Conservation (phyloP, 2,113 vertebrate genomes). For the Sturnira hondurensis region DNA sequence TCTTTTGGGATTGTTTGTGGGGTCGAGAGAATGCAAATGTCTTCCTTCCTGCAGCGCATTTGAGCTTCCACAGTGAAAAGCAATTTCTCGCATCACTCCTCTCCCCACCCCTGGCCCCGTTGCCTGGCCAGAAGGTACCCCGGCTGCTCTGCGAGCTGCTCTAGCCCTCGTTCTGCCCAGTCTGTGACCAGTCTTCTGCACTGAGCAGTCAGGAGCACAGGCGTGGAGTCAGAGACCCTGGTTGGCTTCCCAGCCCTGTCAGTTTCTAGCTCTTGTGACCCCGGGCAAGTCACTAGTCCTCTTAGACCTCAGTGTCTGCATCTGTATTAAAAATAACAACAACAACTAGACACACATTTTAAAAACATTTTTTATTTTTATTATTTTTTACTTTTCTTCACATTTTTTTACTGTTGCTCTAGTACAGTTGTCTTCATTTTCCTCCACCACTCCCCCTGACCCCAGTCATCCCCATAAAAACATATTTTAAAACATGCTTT, state of each 20-base stretch:
- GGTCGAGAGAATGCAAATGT: not conserved
- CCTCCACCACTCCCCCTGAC: no score
- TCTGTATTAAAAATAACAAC: not conserved
- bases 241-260: not conserved
- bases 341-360: not conserved
- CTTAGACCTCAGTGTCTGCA: not conserved
- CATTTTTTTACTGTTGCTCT: no score
- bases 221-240: not conserved
- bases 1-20: not conserved
- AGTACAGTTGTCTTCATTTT: no score
- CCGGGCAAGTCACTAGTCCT: not conserved
- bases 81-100: not conserved
- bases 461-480: not conserved
- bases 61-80: not conserved
- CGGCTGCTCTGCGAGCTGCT: not conserved
- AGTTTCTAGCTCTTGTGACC: not conserved
- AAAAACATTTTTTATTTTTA: not conserved
- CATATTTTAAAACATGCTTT: not conserved
- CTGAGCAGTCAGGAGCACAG: accelerated
- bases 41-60: not conserved
- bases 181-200: accelerated
- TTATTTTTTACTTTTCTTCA: no score
- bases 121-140: no score
- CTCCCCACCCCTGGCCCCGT: not conserved
- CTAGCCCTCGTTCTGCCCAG: not conserved